phyloP scores from a whole-genome alignment of 2,888 invertebrate species.

The Embidobia sp. region DNA sequence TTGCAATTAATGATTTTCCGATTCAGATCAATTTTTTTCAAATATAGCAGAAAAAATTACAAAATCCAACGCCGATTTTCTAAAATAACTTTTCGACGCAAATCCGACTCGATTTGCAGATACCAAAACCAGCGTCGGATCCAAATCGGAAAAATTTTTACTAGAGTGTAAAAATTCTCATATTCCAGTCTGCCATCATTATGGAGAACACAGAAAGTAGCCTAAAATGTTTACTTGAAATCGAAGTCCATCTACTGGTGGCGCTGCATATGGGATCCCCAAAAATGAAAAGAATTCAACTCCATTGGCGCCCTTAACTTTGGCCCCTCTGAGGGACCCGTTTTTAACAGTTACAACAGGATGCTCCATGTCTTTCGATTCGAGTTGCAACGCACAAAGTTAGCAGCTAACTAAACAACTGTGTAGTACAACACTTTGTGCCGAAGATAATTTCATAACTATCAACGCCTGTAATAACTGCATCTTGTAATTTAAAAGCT shows the following conservation, averaged over 20 bases:
- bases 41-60: too few relatives aligned
- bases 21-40: too few relatives aligned
- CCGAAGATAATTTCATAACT: conserved; percentile 1
- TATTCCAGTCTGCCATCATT: too few relatives aligned
- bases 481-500: not conserved
- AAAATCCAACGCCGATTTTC: too few relatives aligned
- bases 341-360: conserved; percentile 72
- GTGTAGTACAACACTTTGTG: not conserved
- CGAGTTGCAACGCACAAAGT: not conserved
- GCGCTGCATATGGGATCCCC: conserved; percentile 79
- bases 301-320: conserved; percentile 69
- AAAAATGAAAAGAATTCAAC: conserved; percentile 74
- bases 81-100: too few relatives aligned
- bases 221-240: conserved; percentile 75
- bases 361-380: conserved; percentile 40
- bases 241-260: conserved; percentile 79
- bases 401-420: not conserved
- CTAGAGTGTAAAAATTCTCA: too few relatives aligned
- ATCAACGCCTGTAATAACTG: not conserved
- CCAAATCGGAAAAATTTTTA: too few relatives aligned
- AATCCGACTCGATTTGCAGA: too few relatives aligned
- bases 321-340: conserved; percentile 75
- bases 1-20: too few relatives aligned
- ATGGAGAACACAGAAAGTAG: too few relatives aligned
- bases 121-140: too few relatives aligned